These are phyloP conservation scores for Tenthredo mesomela DNA, from an alignment of 2,888 invertebrate species.

Conservation along the genomic window DNA sequence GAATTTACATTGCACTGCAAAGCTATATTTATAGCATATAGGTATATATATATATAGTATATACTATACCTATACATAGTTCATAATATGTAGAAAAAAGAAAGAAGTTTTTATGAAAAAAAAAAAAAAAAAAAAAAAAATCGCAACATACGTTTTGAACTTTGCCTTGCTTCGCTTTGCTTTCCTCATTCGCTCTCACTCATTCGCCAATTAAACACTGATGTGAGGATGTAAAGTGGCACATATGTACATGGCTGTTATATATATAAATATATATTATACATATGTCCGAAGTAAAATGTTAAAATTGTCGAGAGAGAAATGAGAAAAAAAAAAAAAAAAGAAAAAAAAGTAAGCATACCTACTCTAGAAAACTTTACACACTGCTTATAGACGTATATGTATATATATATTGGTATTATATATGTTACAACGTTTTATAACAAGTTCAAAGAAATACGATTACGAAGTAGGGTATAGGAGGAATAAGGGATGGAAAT, in stretches of 20 bases:
- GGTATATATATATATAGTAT: neutral
- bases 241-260: neutral
- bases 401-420: neutral
- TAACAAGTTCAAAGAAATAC: conserved; percentile 16
- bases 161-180: neutral
- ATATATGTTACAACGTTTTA: neutral
- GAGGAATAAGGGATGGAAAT: neutral
- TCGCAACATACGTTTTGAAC: neutral
- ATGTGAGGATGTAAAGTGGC: neutral
- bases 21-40: neutral
- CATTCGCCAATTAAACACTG: conserved; percentile 26
- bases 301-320: neutral
- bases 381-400: neutral
- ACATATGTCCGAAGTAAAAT: neutral
- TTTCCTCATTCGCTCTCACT: neutral
- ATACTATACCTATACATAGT: too few species aligned
- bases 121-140: too few species aligned
- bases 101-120: neutral
- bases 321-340: neutral
- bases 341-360: neutral
- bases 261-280: neutral
- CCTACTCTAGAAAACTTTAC: neutral
- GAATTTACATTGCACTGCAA: neutral
- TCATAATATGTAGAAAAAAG: neutral
- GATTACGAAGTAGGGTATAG: neutral